A percentile compares a stretch with the other conserved stretches of the same genome.
These are phyloP conservation scores for Halcyon malimbica DNA, from an alignment of 2,113 vertebrate species.

Conservation along the genomic window DNA sequence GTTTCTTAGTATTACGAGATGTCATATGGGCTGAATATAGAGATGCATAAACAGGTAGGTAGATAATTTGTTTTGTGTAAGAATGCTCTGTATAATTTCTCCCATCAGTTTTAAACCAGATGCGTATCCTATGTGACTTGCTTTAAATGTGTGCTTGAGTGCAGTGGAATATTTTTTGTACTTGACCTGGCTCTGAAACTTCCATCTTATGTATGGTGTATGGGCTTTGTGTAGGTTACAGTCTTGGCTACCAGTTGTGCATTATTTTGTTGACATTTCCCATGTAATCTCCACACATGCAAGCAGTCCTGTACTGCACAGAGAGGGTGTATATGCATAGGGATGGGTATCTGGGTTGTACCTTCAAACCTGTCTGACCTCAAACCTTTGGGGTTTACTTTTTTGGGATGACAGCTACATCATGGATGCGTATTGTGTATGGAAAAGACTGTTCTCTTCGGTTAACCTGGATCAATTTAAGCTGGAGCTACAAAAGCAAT, in stretches of 20 bases:
- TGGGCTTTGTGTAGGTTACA: fast-evolving
- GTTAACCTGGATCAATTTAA: not conserved
- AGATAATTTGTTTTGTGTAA: conserved; percentile 24
- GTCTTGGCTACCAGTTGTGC: not conserved
- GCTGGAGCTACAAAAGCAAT: conserved; percentile 27
- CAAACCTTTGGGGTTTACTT: not conserved
- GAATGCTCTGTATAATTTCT: not conserved
- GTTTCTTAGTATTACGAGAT: conserved; percentile 93
- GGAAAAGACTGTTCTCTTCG: not conserved
- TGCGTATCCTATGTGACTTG: not conserved
- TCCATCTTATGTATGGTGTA: not conserved
- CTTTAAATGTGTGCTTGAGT: not conserved
- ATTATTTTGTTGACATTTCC: not conserved
- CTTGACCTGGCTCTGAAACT: not conserved
- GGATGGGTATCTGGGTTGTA: not conserved
- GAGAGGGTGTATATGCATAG: not conserved
- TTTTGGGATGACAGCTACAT: not conserved
- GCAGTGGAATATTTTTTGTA: not conserved
- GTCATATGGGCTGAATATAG: conserved; percentile 97
- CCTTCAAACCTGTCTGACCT: not conserved
- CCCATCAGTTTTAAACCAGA: not conserved
- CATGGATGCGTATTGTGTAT: fast-evolving
- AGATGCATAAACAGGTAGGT: conserved; percentile 98
- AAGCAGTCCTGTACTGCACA: fast-evolving
- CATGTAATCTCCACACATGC: fast-evolving